Base-by-base conservation (phyloP, 2,888 invertebrate genomes). In the Drosophila melanocephala region DNA sequence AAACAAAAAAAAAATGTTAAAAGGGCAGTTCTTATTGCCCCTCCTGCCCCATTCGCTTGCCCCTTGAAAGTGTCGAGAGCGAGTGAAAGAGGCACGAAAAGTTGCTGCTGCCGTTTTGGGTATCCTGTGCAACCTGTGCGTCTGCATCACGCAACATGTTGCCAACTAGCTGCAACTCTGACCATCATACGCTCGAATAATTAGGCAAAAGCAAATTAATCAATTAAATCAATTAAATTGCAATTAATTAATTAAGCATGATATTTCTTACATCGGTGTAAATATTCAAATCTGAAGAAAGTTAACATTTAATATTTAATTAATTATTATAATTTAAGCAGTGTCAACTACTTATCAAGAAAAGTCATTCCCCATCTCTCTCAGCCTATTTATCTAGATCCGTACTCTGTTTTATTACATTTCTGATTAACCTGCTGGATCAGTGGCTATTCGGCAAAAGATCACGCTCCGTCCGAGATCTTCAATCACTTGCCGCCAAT, bases 141-240 rank as follows among this genome's bases (percentile, higher is more conserved):
- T 68, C 26, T 16, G 67, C 68, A 28, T 37, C 47, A 28, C 61
- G 66, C 68, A 72, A 72, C 70, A 70, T 70, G 72, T 70, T 72
- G 72, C 60, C 5, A 51, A 35, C 2, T 19, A 12, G 16, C 32
- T 10, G 16, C 4, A n/a, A 47, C 5, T 47, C 14, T 5, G n/a
- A 5, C 12, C 19, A 26, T 6, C 2, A 26, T 32, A 1, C n/a
- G 16, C 22, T 53, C 16, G 6, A 3, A 22, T 33, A 53, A 33
- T 16, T 26, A 26, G n/a, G 26, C n/a, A n/a, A 52, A 19, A 7
- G 28, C 19, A 12, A 52, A 52, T 28, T 12, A 30, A 28, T 30
- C 30, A 52, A 52, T 52, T 52, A 30, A 6, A 50, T 28, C 30
- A 52, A 30, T 52, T 30, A n/a, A 6, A 50, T 28, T 7, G 37